Base-by-base conservation (phyloP, 2,113 vertebrate genomes). In the Synodontis membranacea region DNA sequence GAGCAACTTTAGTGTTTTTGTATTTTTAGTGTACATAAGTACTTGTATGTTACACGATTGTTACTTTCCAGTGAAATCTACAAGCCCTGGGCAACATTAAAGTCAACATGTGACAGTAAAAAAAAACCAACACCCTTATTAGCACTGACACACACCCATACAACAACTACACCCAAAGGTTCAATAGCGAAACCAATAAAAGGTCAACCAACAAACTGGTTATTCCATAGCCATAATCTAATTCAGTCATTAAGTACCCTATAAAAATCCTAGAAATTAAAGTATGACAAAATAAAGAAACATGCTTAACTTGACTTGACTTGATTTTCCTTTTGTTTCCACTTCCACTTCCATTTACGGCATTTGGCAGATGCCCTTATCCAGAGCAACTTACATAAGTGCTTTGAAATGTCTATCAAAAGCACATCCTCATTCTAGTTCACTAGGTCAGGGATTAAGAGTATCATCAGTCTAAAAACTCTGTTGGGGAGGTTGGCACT, bases 1-100 rank as follows among this genome's bases (percentile, higher is more conserved):
- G 80, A 19, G 64, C 44, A 64, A 44, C 39, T 86, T 46, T 58
- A 83, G n/a, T 28, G 78, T 93, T 91, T 92, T 91, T 91, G 86
- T 91, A n/a, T n/a, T n/a, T n/a, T n/a, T 90, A 89, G 86, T 79
- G 85, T 88, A 83, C 79, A 86, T n/a, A 60, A 83, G 56, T 62
- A 85, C 88, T 91, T 87, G 60, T 42, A 91, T 89, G 78, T 90
- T 90, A 90, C 80, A 78, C 39, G 64, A 88, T 89, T 90, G 86
- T 92, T 90, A 79, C 28, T 84, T 91, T 91, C 89, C 85, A 91
- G 89, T 84, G 89, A 92, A 90, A 72, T 89, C 87, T 12, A 66
- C 58, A 62, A 66, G 68, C 39, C 62, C 56, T 46, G 54, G 44
- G 54, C 72, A 9, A 86, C 70, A 83, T 23, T 68, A 80, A 74